These are phyloP conservation scores for Tipula lateralis DNA, from an alignment of 2,888 invertebrate species.

Conservation along the genomic window DNA sequence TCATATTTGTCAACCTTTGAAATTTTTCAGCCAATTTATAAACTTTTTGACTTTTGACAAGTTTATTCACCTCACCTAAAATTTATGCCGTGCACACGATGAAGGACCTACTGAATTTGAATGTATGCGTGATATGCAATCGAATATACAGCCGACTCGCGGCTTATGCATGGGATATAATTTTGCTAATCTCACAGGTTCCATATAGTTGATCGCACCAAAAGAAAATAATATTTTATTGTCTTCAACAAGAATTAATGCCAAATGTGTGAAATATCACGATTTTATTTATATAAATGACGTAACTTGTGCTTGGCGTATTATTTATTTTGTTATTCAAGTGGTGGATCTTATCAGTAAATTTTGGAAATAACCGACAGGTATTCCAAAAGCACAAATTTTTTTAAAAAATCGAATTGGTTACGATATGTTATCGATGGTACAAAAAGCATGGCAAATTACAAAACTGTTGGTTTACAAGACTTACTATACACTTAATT, in stretches of 20 bases:
- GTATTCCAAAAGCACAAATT: not conserved
- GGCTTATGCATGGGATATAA: not conserved
- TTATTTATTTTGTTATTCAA: not conserved
- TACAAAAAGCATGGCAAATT: not conserved
- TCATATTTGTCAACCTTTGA: not conserved
- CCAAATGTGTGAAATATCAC: conserved; percentile 19
- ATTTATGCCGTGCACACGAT: not conserved
- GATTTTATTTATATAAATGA: not conserved
- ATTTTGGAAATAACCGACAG: not conserved
- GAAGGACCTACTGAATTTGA: not conserved
- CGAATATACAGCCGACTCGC: no score
- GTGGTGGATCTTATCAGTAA: not conserved
- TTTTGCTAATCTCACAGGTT: not conserved
- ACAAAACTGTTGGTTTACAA: not conserved
- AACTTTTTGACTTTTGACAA: not conserved
- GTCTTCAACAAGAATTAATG: not conserved
- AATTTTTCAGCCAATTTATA: not conserved
- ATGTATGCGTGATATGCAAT: not conserved
- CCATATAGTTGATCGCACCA: not conserved
- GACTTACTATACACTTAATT: not conserved
- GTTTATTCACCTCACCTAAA: not conserved
- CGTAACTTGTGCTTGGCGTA: not conserved
- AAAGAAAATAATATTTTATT: not conserved
- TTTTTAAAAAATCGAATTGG: not conserved
- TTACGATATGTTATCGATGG: not conserved